A percentile compares a stretch with the other conserved stretches of the same genome.
phyloP scores from a whole-genome alignment of 2,797 vertebrate genomes.

The Bradypus variegatus region DNA sequence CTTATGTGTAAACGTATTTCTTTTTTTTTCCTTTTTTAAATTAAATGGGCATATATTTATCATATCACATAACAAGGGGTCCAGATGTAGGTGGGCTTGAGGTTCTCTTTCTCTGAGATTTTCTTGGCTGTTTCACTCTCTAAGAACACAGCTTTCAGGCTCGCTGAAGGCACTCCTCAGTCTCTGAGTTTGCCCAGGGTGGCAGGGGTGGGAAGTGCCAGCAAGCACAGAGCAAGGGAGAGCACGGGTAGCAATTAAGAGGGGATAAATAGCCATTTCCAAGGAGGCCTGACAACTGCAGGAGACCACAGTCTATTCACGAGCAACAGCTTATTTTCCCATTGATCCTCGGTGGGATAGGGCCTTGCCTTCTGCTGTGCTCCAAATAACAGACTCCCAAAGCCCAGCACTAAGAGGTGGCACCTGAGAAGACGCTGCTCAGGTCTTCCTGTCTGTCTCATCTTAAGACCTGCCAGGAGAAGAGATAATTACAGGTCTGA shows the following conservation, averaged over 20 bases:
- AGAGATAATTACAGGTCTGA: constrained; percentile 62
- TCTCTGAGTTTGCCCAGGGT: background rate
- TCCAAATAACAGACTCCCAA: constrained; percentile 66
- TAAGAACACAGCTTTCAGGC: background rate
- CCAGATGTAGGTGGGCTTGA: background rate
- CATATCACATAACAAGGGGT: background rate
- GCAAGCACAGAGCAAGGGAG: constrained; percentile 33
- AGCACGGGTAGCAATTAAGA: constrained; percentile 66
- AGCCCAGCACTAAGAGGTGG: constrained; percentile 58
- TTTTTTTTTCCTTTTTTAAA: background rate
- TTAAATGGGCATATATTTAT: background rate
- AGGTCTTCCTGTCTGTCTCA: constrained; percentile 65
- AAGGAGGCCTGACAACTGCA: constrained; percentile 50
- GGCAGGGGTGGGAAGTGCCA: constrained; percentile 56
- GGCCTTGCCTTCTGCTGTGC: constrained; percentile 60
- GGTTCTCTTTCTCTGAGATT: background rate
- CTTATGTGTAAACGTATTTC: background rate
- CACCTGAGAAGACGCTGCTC: constrained; percentile 55
- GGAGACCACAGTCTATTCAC: constrained; percentile 48
- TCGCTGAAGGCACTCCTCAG: background rate
- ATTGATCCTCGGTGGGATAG: constrained; percentile 46
- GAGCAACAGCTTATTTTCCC: constrained; percentile 64
- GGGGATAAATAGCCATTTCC: constrained; percentile 65
- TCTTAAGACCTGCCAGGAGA: constrained; percentile 63
- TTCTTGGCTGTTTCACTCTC: background rate